Evolutionary conservation across 2,888 invertebrate species (phyloP).

Genomic region (Cantharis flavilabris): DNA sequence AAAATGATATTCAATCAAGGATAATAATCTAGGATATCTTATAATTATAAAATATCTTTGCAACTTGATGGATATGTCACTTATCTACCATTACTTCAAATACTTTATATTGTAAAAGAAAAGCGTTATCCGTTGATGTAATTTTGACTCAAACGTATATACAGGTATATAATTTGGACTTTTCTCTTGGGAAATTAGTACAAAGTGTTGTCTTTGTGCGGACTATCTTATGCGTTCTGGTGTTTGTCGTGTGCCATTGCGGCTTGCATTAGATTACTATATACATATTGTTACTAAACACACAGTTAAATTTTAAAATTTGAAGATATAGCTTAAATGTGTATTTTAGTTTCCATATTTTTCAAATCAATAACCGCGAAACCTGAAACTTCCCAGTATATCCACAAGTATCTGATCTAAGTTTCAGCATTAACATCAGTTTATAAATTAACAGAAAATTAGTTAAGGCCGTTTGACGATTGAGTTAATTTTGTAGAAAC

Average conservation of each 20-base stretch:
- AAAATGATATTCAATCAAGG: too few species aligned
- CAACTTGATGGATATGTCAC: not conserved
- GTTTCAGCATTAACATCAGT: too few species aligned
- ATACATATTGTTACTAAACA: conserved; percentile 2
- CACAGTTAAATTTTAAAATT: conserved; percentile 9
- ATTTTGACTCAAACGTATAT: conserved; percentile 17
- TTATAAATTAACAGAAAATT: not conserved
- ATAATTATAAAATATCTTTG: not conserved
- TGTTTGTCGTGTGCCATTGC: conserved; percentile 21
- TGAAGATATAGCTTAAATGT: not conserved
- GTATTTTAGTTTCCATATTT: not conserved
- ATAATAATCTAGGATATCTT: not conserved
- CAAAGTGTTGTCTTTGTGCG: conserved; percentile 41
- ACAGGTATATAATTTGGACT: conserved; percentile 32
- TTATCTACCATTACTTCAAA: not conserved
- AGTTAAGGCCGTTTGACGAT: too few species aligned
- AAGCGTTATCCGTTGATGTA: conserved; percentile 8
- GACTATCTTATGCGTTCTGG: conserved; percentile 33
- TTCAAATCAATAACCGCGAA: not conserved
- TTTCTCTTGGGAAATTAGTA: conserved; percentile 41
- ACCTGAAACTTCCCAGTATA: not conserved
- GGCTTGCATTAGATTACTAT: conserved; percentile 21
- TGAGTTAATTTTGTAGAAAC: too few species aligned
- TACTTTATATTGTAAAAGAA: conserved; percentile 10
- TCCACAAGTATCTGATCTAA: not conserved